Conservation (phyloP, 2,888 invertebrate species). For the Caradrina kadenii region DNA sequence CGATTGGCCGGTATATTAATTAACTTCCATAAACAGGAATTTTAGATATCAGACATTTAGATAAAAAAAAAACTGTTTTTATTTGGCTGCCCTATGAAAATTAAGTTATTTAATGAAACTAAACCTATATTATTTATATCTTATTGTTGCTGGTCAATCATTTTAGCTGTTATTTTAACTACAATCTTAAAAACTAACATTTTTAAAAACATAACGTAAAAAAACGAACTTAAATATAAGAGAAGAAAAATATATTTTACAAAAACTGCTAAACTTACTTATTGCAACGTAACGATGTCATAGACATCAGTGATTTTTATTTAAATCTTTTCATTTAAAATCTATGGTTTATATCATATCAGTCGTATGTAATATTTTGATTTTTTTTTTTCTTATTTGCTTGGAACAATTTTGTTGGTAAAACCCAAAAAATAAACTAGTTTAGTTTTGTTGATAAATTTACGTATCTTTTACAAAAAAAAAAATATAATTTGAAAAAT, state of each 20-base stretch:
- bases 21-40: background rate
- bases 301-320: slow-evolving; percentile 72
- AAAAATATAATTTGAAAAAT: slow-evolving; percentile 3
- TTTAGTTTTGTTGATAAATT: slow-evolving; percentile 18
- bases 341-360: slow-evolving; percentile 71
- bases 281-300: slow-evolving; percentile 84
- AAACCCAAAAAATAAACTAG: slow-evolving; percentile 49
- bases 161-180: slow-evolving; percentile 40
- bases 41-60: background rate
- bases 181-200: slow-evolving; percentile 49
- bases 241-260: slow-evolving; percentile 75
- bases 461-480: slow-evolving; percentile 41
- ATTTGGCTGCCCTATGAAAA: slow-evolving; percentile 6
- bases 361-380: slow-evolving; percentile 73
- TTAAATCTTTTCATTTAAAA: slow-evolving; percentile 60
- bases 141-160: slow-evolving; percentile 47
- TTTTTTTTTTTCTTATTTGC: slow-evolving; percentile 50
- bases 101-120: slow-evolving; percentile 7
- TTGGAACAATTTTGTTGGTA: slow-evolving; percentile 54
- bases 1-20: no score
- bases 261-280: slow-evolving; percentile 78
- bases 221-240: slow-evolving; percentile 52
- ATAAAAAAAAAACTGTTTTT: no score
- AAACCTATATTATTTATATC: slow-evolving; percentile 46
- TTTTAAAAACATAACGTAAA: slow-evolving; percentile 51